Percentiles rank a stretch among this genome's conserved stretches.
These are phyloP conservation scores for Neotoxoptera formosana DNA, from an alignment of 1,140 invertebrate species.

Conservation along the genomic window DNA sequence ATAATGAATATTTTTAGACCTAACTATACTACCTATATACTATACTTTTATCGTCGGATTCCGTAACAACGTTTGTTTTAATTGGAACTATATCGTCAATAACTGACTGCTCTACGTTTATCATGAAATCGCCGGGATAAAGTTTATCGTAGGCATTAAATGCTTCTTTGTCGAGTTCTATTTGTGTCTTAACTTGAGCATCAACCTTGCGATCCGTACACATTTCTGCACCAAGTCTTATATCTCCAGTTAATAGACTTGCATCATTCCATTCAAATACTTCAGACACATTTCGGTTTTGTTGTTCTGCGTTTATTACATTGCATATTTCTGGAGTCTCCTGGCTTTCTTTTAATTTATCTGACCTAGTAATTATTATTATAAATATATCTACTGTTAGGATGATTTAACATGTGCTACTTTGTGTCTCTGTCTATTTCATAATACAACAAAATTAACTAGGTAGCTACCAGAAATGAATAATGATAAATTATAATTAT, in stretches of 20 bases:
- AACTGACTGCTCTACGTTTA: not conserved
- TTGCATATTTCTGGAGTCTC: not conserved
- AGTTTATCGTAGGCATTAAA: not conserved
- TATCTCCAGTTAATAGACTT: conserved; percentile 25
- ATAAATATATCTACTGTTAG: not conserved
- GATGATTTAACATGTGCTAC: not conserved
- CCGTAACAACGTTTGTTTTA: not conserved
- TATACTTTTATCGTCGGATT: conserved; percentile 11
- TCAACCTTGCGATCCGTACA: conserved; percentile 26
- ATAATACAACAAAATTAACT: not conserved
- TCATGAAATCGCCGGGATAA: conserved; percentile 43
- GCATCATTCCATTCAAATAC: conserved; percentile 23
- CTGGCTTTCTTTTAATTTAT: not conserved
- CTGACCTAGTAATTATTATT: not conserved
- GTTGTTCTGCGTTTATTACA: conserved; percentile 41
- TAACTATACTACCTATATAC: not conserved
- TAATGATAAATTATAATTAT: too few species aligned
- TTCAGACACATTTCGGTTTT: conserved; percentile 39
- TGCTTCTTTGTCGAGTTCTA: not conserved
- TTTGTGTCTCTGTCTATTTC: not conserved
- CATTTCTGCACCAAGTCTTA: conserved; percentile 32
- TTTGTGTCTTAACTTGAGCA: conserved; percentile 26
- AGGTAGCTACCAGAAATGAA: too few species aligned
- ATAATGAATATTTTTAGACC: too few species aligned
- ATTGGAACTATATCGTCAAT: not conserved